A percentile compares a stretch with the other conserved stretches of the same genome.
These are phyloP conservation scores for Corvus moneduloides DNA, from an alignment of 2,113 vertebrate species.

Conservation along the genomic window DNA sequence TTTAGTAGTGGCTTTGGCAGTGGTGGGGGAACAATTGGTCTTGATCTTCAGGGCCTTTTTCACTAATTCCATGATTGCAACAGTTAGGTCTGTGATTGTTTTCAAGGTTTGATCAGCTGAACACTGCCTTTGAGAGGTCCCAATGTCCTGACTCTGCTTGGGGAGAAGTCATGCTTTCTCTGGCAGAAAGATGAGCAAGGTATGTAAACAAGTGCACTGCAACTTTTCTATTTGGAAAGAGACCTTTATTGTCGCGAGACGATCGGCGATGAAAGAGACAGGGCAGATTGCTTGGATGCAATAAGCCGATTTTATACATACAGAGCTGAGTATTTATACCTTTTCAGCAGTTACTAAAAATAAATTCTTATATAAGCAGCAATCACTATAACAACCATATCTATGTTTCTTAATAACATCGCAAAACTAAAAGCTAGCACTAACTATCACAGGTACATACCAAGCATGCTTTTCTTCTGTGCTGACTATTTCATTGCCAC, in stretches of 20 bases:
- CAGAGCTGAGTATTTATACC: too few species aligned
- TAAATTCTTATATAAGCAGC: too few species aligned
- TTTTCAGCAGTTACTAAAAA: too few species aligned
- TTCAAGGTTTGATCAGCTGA: neutral
- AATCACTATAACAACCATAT: too few species aligned
- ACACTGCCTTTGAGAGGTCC: neutral
- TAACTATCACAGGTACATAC: too few species aligned
- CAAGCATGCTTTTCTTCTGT: too few species aligned
- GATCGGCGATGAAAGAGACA: too few species aligned
- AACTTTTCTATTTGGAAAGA: neutral
- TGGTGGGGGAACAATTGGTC: neutral
- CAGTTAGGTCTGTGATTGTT: neutral
- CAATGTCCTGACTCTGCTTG: neutral
- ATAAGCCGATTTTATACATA: too few species aligned
- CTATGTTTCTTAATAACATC: too few species aligned
- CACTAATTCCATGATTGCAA: neutral
- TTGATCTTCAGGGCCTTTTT: neutral
- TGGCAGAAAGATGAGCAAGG: neutral
- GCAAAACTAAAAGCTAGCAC: too few species aligned
- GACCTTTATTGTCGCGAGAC: neutral
- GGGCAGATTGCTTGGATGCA: too few species aligned
- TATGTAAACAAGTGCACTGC: neutral
- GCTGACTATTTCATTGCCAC: too few species aligned
- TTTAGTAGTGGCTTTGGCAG: neutral
- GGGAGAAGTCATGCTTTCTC: neutral